Conservation (phyloP, 2,113 vertebrate genomes). For the Campylorhamphus procurvoides region DNA sequence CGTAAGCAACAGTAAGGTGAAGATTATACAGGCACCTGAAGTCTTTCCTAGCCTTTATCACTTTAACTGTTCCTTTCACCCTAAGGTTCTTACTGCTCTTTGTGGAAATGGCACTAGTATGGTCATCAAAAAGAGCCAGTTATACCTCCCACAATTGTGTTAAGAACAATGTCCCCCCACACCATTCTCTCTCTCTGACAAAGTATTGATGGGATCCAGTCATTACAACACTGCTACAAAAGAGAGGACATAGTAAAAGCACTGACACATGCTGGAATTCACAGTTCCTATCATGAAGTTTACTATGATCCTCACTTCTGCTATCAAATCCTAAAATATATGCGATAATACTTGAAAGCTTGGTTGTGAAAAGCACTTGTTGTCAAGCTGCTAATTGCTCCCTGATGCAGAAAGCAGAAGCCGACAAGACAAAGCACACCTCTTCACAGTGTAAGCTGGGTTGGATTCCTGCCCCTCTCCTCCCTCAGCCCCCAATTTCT, state of each 20-base stretch:
- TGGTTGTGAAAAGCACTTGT: not conserved
- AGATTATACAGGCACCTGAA: not conserved
- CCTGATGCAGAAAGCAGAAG: not conserved
- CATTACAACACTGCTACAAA: not conserved
- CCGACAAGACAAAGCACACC: not conserved
- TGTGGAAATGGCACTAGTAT: not conserved
- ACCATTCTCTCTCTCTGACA: not conserved
- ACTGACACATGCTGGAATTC: not conserved
- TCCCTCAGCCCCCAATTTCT: not conserved
- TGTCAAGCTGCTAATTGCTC: slow-evolving; percentile 10
- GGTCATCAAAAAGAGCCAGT: not conserved
- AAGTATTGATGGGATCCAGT: not conserved
- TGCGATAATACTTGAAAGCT: not conserved
- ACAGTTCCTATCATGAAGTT: not conserved
- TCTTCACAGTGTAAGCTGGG: not conserved
- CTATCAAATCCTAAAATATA: slow-evolving; percentile 3
- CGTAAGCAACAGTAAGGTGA: not conserved
- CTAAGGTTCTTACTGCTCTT: not conserved
- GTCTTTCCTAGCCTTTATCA: not conserved
- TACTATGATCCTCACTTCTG: not conserved
- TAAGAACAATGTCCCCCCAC: not conserved
- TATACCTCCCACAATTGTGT: not conserved
- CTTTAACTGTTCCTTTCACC: not conserved
- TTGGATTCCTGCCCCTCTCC: not conserved
- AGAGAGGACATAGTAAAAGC: not conserved